Evolutionary conservation across 2,797 vertebrate genomes (phyloP), one percentile per base, ranked within the genome.

Genomic region (Protosalanx chinensis): DNA sequence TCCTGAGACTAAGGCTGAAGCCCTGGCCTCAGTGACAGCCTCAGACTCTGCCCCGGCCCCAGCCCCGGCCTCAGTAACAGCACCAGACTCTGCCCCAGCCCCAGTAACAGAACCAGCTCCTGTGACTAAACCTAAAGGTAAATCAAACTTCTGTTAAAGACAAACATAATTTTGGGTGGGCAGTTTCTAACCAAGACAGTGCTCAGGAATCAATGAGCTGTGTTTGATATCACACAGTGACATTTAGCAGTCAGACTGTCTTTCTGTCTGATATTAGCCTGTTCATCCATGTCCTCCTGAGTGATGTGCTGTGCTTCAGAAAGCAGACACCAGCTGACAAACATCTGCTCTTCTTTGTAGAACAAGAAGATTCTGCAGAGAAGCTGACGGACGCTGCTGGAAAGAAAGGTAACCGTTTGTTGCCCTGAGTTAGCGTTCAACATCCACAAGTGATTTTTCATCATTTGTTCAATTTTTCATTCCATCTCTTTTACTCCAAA

Each of bases 331-430:
- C 18, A 16, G 7, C 18, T 72, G 64, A 64, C 16, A 58, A 13
- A 68, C 63, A 6, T 62, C 64, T n/a, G 56, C 41, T 76, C 49
- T 23, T 66, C 30, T 61, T 64, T 77, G 30, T 46, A 86, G 85
- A 86, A 71, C 29, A 85, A 18, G 79, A 82, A 16, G n/a, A 68
- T 57, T 75, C 8, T n/a, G 68, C 84, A 62, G 72, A 82, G 30
- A 78, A 82, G 10, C 57, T 65, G 58, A 84, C 81, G 58, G 70
- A 75, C 32, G 62, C 70, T 2, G 20, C 80, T n/a, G 20, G 70
- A 63, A 80, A 78, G 72, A 89, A 83, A 86, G 86, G 88, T 89
- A 79, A 23, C 56, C 23, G 23, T 58, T 23, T 12, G 41, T 8
- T 0, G 2, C 41, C 41, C 10, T 46, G 37, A 41, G 37, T 46